phyloP scores from a whole-genome alignment of 2,888 invertebrate species.

The Tanytarsus gracilentus region DNA sequence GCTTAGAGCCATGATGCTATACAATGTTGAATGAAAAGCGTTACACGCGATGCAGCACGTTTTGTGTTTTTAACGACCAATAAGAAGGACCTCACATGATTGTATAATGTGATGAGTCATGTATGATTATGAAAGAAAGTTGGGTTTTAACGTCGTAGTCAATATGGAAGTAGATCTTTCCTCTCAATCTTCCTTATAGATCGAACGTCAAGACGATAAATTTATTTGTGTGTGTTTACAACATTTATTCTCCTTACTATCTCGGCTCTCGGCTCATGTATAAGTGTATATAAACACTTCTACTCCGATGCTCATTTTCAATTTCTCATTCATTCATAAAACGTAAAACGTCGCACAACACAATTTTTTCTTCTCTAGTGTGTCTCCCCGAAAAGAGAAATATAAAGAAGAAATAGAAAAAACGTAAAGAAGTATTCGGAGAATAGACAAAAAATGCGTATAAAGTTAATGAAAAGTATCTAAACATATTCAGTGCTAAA shows the following conservation, averaged over 20 bases:
- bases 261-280: neutral
- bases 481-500: conserved; percentile 10
- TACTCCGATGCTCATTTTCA: conserved; percentile 3
- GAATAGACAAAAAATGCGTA: conserved; percentile 8
- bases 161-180: too few relatives aligned
- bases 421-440: neutral
- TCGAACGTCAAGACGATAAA: too few relatives aligned
- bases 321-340: conserved; percentile 21
- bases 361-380: neutral
- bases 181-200: too few relatives aligned
- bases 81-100: neutral
- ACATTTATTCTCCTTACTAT: neutral
- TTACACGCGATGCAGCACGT: conserved; percentile 10
- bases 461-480: conserved; percentile 16
- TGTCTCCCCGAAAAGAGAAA: too few relatives aligned
- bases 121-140: too few relatives aligned
- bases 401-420: too few relatives aligned
- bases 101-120: neutral
- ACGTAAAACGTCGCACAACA: neutral
- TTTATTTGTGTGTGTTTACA: too few relatives aligned
- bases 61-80: too few relatives aligned
- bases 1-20: conserved; percentile 3
- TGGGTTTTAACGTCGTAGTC: too few relatives aligned
- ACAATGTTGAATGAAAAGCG: neutral
- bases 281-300: neutral